Conservation (phyloP, 2,113 vertebrate genomes). For the Oreochromis tanganicae region DNA sequence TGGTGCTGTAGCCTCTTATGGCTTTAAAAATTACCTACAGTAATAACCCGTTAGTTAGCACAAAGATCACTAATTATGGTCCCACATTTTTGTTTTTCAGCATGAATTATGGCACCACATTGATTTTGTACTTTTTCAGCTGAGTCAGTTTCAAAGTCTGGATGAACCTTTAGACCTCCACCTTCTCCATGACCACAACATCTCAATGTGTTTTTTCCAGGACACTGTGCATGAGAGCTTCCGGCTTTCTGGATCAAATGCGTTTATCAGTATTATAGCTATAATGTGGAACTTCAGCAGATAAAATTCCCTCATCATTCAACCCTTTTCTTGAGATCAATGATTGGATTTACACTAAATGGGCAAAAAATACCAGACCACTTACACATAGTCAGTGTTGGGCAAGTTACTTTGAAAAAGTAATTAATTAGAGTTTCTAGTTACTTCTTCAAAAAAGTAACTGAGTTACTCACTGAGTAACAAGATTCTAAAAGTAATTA, state of each 20-base stretch:
- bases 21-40: not conserved
- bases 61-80: not conserved
- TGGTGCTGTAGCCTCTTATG: not conserved
- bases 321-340: fast-evolving
- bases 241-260: not conserved
- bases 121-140: not conserved
- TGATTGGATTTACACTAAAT: not conserved
- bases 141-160: not conserved
- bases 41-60: not conserved
- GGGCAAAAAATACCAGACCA: fast-evolving
- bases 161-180: not conserved
- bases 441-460: too few relatives aligned
- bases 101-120: not conserved
- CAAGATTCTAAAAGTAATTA: too few relatives aligned
- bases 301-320: not conserved
- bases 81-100: not conserved
- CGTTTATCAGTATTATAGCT: not conserved
- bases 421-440: too few relatives aligned
- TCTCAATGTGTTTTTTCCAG: not conserved
- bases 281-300: not conserved
- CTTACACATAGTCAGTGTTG: not conserved
- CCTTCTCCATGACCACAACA: not conserved
- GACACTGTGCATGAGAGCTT: not conserved
- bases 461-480: too few relatives aligned
- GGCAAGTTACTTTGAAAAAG: too few relatives aligned